These are phyloP conservation scores for Plotosus lineatus DNA, from an alignment of 2,113 vertebrate genomes.

Conservation along the genomic window DNA sequence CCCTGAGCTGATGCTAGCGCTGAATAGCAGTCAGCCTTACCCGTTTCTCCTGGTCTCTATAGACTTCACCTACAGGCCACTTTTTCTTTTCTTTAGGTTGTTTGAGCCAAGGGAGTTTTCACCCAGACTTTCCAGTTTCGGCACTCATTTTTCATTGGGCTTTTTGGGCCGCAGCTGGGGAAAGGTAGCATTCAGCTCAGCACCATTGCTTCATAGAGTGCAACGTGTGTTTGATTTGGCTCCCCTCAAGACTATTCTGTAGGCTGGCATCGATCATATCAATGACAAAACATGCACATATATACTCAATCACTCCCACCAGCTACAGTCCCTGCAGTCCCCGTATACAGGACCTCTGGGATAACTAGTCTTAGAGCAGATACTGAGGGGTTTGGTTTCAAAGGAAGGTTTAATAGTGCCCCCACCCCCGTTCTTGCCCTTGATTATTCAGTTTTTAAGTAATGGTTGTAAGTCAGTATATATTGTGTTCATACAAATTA, in stretches of 20 bases:
- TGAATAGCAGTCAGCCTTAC: slow-evolving; percentile 37
- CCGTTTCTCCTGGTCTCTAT: slow-evolving; percentile 26
- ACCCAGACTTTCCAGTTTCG: slow-evolving; percentile 52
- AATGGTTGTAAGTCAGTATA: background rate
- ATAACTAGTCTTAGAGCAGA: background rate
- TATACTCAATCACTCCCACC: slow-evolving; percentile 34
- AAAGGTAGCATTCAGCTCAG: slow-evolving; percentile 38
- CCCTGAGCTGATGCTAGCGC: slow-evolving; percentile 28
- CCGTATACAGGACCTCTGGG: slow-evolving; percentile 13
- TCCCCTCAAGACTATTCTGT: slow-evolving; percentile 48
- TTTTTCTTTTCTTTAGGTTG: slow-evolving; percentile 56
- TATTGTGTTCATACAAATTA: background rate
- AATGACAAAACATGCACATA: slow-evolving; percentile 32
- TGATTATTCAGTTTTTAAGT: background rate
- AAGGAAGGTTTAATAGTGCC: background rate
- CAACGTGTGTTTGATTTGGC: slow-evolving; percentile 41
- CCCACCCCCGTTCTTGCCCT: background rate
- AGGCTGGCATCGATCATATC: slow-evolving; percentile 52
- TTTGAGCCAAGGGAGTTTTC: slow-evolving; percentile 64
- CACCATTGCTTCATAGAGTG: slow-evolving; percentile 36
- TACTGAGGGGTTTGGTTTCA: slow-evolving; percentile 23
- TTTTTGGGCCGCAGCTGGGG: slow-evolving; percentile 60
- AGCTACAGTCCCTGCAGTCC: background rate
- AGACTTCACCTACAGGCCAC: slow-evolving; percentile 26
- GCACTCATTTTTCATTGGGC: slow-evolving; percentile 68